Base-by-base conservation (phyloP, 2,113 vertebrate species). In the Sardina pilchardus region DNA sequence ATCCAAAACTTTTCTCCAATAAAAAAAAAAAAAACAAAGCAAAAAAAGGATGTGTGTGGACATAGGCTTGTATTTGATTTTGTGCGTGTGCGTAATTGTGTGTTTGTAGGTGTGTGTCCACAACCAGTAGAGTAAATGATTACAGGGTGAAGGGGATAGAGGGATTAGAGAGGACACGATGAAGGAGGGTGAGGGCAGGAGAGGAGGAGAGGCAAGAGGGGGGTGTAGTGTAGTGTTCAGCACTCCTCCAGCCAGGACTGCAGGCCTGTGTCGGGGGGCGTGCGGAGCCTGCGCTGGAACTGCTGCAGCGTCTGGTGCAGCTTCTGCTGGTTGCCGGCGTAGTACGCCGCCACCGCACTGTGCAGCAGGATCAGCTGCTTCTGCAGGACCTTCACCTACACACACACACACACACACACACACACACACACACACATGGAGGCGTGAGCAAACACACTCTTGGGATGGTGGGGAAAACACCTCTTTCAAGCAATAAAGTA, bases 231-330 rank as follows among this genome's bases (percentile, higher is more conserved):
- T 45, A 26, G 4, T 17, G 34, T 47, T 93, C 95, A 97, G 89
- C 96, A 95, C 87, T 97, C 96, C 95, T 98, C 97, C 94, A 98
- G 95, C 96, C 96, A 98, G 67, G 96, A 98, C 84, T 96, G 95
- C 89, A 96, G 94, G 88, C 94, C 96, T 0, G 90, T 84, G 14
- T 92, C 93, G 0, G 95, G 91, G 0, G 95, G 91, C 48, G 91
- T 90, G 91, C 90, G 90, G 48, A 97, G 94, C 91, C 94, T 92
- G 88, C 95, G 91, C 87, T 93, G 93, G 39, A 96, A 96, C 91
- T 96, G 94, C 80, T 91, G 95, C 83, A 97, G 92, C 86, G 95
- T 97, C 87, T 96, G 94, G 85, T 97, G 94, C 89, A 98, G 92
- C 85, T 97, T 96, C 89, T 95, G 93, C 92, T 98, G 96, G 89